Base-by-base conservation (phyloP, 2,888 invertebrate species). In the Trichacis sp. region DNA sequence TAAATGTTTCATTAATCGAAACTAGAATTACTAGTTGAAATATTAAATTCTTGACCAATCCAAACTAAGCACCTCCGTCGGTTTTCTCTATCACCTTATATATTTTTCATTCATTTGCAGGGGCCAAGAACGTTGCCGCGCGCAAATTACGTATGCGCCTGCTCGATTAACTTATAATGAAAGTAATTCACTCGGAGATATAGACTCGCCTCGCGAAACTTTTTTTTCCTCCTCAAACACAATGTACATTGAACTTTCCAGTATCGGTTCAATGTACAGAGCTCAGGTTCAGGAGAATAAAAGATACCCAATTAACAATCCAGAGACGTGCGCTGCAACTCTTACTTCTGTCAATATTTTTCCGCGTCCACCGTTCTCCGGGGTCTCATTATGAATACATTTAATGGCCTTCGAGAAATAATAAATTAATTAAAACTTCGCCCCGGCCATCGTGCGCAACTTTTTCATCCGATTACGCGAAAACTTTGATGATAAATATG, bases 101-200 rank as follows among this genome's bases (percentile, higher is more conserved):
- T 5, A 14, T 15, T 40, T 40, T 14, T 40, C 24, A 5, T 24
- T 14, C 6, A 14, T 29, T 20, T 19, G 14, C 14, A 2, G 24
- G 45, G 45, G n/a, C n/a, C 29, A 47, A 33, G 11, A 17, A 49
- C 14, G 12, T 47, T n/a, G 29, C 14, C 1, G 3, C 20, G 47
- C 9, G 38, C 15, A 15, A 14, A 40, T 14, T 15, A 40, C 40
- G 40, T 30, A 40, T 15, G 11, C 20, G 46, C 47, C 20, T 47
- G 17, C 33, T 30, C 47, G 20, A 48, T 38, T 48, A 19, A 47
- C 38, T 47, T 40, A 17, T 19, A 48, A 48, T 48, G 17, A 14
- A 48, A 47, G 55, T 55, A 20, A 55, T 47, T 47, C 12, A 47
- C 47, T 24, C 47, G 9, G 15, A 17, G 43, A 18, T 43, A 43